A percentile compares a stretch with the other conserved stretches of the same genome.
Conservation (phyloP, 1,140 invertebrate genomes). For the Anastrepha ludens region DNA sequence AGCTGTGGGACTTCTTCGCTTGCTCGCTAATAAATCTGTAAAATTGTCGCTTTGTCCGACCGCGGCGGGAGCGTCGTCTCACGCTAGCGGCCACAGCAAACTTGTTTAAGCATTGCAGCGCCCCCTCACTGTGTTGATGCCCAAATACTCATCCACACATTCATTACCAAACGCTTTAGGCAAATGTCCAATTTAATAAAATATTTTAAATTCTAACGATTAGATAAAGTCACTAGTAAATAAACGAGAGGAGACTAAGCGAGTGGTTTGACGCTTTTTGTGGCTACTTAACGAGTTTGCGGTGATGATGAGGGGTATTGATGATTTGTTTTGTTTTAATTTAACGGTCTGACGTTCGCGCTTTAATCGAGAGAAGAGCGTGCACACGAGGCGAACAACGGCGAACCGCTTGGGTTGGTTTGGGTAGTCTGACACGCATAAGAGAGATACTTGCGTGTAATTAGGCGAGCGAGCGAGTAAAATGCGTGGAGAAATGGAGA, state of each 20-base stretch:
- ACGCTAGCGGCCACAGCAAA: background rate
- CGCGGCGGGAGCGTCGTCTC: background rate
- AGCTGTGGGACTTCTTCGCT: background rate
- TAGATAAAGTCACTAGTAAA: constrained; percentile 63
- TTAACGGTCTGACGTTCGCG: too few relatives aligned
- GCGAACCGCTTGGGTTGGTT: too few relatives aligned
- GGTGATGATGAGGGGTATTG: background rate
- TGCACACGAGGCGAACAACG: too few relatives aligned
- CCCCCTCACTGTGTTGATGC: background rate
- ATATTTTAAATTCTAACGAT: constrained; percentile 73
- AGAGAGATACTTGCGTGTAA: too few relatives aligned
- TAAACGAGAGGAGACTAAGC: constrained; percentile 53
- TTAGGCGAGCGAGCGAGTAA: too few relatives aligned
- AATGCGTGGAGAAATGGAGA: too few relatives aligned
- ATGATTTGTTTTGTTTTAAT: too few relatives aligned
- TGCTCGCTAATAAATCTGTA: background rate
- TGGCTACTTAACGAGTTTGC: background rate
- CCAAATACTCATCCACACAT: background rate
- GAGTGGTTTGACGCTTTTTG: background rate
- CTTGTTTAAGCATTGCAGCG: too few relatives aligned
- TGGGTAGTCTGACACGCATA: too few relatives aligned
- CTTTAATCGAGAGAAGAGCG: too few relatives aligned
- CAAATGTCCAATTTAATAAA: constrained; percentile 67
- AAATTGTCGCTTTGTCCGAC: background rate
- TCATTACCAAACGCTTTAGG: background rate